Base-by-base conservation (phyloP, 2,888 invertebrate genomes). In the Tachina fera region DNA sequence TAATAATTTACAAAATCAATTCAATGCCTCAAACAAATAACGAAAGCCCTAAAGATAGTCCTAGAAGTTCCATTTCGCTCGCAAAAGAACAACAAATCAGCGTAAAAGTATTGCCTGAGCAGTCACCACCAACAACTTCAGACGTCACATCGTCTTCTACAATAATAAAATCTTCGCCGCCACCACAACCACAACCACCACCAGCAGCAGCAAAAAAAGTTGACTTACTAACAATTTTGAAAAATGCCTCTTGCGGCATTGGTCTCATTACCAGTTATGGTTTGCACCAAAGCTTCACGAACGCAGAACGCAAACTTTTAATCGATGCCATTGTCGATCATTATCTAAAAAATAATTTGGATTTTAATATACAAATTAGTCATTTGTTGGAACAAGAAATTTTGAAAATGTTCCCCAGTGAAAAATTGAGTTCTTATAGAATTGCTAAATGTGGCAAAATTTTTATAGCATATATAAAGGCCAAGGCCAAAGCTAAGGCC, bases 361-460 rank as follows among this genome's bases (percentile, higher is more conserved):
- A 91, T 72, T 70, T 91, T 84, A 89, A 90, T 16, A 80, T 91
- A 70, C 88, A 89, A 72, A 87, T 89, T 0, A 91, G 91, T 43
- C 89, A 91, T 61, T 86, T 89, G 11, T 68, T 91, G 56, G 91
- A 91, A 39, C 87, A 88, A 6, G 89, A 90, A 49, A 90, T 91
- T 3, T 82, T 91, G 5, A 87, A 89, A 49, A 83, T 91, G 4
- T 91, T 89, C 10, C 91, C 91, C 43, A 88, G 82, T 51, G 91
- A 91, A 56, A 88, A 89, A n/a, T 70, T 91, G 3, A 87, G 89
- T 39, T 89, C 87, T 70, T 91, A 91, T 87, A 91, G 91, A 74
- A 91, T 89, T 4, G 90, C 90, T 74, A 88, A 90, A 6, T 88
- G 91, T 1, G 91, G 91, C 58, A 90, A 90, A 87, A 90, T 91